Percentiles rank a stretch among this genome's conserved stretches.
These are phyloP conservation scores for Tenebrio molitor DNA, from an alignment of 1,140 invertebrate species.

Conservation along the genomic window DNA sequence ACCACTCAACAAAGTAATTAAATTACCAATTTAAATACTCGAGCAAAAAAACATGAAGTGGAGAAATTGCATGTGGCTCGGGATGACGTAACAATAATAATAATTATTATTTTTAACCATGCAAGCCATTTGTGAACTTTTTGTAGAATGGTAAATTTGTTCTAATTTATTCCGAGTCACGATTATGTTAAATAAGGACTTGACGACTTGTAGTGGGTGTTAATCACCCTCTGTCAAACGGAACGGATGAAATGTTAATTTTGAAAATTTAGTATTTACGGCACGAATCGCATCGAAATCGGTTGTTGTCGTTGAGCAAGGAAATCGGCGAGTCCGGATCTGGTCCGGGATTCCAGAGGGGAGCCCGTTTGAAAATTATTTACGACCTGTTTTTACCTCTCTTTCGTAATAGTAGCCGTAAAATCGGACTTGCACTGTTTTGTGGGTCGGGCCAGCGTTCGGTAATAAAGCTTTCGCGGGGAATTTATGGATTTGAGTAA, in stretches of 20 bases:
- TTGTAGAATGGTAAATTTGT: neutral
- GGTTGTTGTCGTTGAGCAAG: neutral
- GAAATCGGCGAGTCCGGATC: neutral
- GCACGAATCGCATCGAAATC: too few species aligned
- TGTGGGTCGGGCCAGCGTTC: conserved; percentile 4
- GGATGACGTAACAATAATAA: too few species aligned
- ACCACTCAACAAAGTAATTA: too few species aligned
- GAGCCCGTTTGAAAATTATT: neutral
- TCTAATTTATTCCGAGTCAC: neutral
- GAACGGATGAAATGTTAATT: neutral
- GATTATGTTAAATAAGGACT: neutral
- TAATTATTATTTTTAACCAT: too few species aligned
- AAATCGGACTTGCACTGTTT: conserved; percentile 1
- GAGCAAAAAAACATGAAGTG: too few species aligned
- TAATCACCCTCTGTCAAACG: neutral
- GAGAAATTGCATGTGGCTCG: too few species aligned
- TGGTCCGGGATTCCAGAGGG: neutral
- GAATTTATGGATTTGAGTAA: conserved; percentile 7
- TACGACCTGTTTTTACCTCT: neutral
- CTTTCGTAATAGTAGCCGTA: conserved; percentile 1
- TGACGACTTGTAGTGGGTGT: neutral
- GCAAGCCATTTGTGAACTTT: too few species aligned
- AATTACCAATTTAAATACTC: too few species aligned
- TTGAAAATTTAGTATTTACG: too few species aligned
- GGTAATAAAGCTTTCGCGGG: neutral